Conservation (phyloP, 2,888 invertebrate species). For the Apotomis capreana region DNA sequence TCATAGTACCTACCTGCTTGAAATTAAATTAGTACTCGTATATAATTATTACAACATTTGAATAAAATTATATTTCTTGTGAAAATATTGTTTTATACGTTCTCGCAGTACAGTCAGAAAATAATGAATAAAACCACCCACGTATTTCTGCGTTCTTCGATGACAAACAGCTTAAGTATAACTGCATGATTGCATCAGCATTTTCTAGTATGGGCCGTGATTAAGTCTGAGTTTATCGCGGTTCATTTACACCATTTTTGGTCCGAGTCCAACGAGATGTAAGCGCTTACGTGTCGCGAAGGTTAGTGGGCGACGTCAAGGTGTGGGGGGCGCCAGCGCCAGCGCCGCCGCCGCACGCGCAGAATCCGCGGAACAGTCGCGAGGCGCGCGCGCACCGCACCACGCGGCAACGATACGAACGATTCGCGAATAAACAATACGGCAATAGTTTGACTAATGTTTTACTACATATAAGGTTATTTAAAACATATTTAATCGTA, state of each 20-base stretch:
- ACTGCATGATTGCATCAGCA: slow-evolving; percentile 22
- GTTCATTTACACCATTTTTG: slow-evolving; percentile 75
- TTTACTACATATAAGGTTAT: slow-evolving; percentile 50
- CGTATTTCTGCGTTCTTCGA: slow-evolving; percentile 3
- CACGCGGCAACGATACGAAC: slow-evolving; percentile 76
- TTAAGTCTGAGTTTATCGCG: slow-evolving; percentile 50
- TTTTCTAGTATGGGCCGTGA: slow-evolving; percentile 42
- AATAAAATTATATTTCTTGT: background rate
- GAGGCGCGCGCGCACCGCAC: slow-evolving; percentile 77
- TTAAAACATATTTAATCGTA: slow-evolving; percentile 67
- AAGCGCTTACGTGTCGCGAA: slow-evolving; percentile 79
- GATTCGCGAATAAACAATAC: slow-evolving; percentile 72
- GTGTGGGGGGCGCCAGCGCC: slow-evolving; percentile 59
- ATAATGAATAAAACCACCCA: slow-evolving; percentile 24
- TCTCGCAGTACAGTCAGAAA: background rate
- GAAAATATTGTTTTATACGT: background rate
- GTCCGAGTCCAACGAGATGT: slow-evolving; percentile 76
- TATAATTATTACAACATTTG: no score
- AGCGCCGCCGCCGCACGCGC: slow-evolving; percentile 54
- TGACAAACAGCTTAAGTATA: slow-evolving; percentile 21
- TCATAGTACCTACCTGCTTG: no score
- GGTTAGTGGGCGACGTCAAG: slow-evolving; percentile 72
- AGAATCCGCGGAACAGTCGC: slow-evolving; percentile 79
- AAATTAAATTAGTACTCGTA: no score
- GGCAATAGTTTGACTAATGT: slow-evolving; percentile 76